These are phyloP conservation scores for Stenodema calcarata DNA, from an alignment of 2,888 invertebrate genomes.

Conservation along the genomic window DNA sequence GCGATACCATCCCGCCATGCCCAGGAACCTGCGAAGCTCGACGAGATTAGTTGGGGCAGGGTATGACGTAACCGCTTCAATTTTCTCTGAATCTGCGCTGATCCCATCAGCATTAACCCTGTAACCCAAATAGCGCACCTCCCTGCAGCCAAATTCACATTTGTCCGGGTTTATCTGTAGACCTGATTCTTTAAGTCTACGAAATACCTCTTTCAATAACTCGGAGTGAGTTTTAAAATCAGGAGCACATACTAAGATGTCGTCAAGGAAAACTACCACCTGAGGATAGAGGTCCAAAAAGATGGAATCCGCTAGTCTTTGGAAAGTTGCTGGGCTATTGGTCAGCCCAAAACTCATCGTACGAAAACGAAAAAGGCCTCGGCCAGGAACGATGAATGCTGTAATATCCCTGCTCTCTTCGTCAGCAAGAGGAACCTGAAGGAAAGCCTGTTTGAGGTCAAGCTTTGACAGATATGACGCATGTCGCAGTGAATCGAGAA, in stretches of 20 bases:
- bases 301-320: too few relatives aligned
- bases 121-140: constrained; percentile 42
- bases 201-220: not conserved
- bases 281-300: too few relatives aligned
- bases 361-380: constrained; percentile 58
- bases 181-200: not conserved
- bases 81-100: too few relatives aligned
- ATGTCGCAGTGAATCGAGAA: not conserved
- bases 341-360: constrained; percentile 43
- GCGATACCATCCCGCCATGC: constrained; percentile 48
- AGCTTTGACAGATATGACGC: too few relatives aligned
- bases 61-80: too few relatives aligned
- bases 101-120: too few relatives aligned
- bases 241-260: not conserved
- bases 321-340: too few relatives aligned
- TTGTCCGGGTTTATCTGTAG: constrained; percentile 24
- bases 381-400: too few relatives aligned
- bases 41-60: not conserved
- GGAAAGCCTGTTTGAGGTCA: too few relatives aligned
- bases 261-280: too few relatives aligned
- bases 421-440: too few relatives aligned
- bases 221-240: not conserved
- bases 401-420: too few relatives aligned
- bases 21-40: constrained; percentile 38
- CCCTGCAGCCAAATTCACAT: constrained; percentile 28